phyloP scores from a whole-genome alignment of 37 sponge, comb jelly and placozoan genomes.

The Hexactinellida sp. region DNA sequence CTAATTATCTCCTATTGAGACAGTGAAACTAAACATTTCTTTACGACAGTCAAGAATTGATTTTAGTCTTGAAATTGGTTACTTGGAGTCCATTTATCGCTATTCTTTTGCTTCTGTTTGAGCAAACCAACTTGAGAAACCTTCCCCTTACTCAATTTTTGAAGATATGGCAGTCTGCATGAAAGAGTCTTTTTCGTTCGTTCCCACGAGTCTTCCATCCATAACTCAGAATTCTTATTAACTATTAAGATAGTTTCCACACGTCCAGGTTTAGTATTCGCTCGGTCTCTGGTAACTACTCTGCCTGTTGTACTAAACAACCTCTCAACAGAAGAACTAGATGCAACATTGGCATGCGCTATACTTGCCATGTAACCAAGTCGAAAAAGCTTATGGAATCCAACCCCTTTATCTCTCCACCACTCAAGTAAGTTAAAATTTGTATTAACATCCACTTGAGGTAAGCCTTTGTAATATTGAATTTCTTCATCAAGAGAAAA shows the following conservation, averaged over 20 bases:
- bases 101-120: background rate
- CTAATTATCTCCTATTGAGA: background rate
- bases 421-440: background rate
- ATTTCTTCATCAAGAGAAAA: background rate
- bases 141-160: background rate
- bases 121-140: background rate
- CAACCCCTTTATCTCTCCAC: background rate
- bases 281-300: background rate
- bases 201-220: background rate
- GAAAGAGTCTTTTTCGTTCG: background rate
- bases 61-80: background rate
- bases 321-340: background rate
- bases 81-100: background rate
- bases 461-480: background rate
- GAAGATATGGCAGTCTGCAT: background rate
- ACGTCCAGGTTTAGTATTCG: background rate
- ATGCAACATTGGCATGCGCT: background rate
- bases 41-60: background rate
- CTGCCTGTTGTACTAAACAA: background rate
- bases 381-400: background rate
- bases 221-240: background rate
- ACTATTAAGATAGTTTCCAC: background rate
- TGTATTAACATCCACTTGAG: background rate
- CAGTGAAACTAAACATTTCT: background rate
- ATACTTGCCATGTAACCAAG: background rate